Percentiles rank a stretch among this genome's conserved stretches.
phyloP scores from a whole-genome alignment of 2,888 invertebrate genomes.

The Oscheius sp. region DNA sequence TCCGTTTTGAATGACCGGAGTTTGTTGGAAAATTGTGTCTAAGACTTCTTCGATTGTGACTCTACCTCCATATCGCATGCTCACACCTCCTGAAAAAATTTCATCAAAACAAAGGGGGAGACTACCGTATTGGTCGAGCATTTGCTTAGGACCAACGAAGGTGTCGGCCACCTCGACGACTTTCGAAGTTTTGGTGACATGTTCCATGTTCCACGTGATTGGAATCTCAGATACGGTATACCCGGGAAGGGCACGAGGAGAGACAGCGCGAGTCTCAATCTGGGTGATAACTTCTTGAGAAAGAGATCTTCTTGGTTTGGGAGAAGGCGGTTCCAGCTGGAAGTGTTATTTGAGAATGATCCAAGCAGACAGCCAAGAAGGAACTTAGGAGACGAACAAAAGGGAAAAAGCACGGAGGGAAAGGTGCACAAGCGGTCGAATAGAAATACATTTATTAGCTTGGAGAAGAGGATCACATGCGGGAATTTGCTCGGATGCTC shows the following conservation, averaged over 20 bases:
- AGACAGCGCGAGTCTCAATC: neutral
- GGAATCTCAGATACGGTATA: conserved; percentile 69
- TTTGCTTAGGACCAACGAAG: conserved; percentile 59
- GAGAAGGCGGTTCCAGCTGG: conserved; percentile 27
- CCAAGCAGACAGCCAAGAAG: neutral
- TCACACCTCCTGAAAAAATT: conserved; percentile 38
- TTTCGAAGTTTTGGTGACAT: conserved; percentile 45
- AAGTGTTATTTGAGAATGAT: neutral
- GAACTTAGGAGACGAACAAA: neutral
- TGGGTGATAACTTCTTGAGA: conserved; percentile 37
- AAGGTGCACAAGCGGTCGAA: neutral
- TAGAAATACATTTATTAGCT: conserved; percentile 18
- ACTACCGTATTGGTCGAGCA: conserved; percentile 50
- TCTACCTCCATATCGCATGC: conserved; percentile 61
- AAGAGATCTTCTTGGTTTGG: conserved; percentile 31
- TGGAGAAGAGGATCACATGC: conserved; percentile 5
- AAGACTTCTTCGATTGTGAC: conserved; percentile 88
- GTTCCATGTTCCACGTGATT: conserved; percentile 63
- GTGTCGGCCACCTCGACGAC: conserved; percentile 71
- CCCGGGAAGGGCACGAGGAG: conserved; percentile 53
- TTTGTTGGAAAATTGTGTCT: conserved; percentile 83
- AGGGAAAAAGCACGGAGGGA: too few relatives aligned
- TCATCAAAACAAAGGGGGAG: neutral
- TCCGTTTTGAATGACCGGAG: conserved; percentile 76
- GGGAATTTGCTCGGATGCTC: conserved; percentile 1